Conservation (phyloP, 2,888 invertebrate species). For the Agrochola litura region DNA sequence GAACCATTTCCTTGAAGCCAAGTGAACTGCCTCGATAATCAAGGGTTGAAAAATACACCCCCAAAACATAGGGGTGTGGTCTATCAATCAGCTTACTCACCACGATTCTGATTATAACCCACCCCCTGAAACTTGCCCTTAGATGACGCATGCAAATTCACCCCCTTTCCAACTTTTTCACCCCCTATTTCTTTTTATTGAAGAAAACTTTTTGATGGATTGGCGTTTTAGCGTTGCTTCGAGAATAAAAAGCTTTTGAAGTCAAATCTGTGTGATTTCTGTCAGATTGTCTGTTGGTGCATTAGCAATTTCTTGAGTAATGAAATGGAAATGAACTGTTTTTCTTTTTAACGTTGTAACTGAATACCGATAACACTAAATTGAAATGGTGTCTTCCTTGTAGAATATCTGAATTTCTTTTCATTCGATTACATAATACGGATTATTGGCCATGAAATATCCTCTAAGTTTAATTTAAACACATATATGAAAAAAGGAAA, state of each 20-base stretch:
- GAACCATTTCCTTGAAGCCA: constrained; percentile 52
- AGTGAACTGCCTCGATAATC: constrained; percentile 57
- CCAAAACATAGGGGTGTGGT: constrained; percentile 65
- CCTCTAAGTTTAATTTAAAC: no score
- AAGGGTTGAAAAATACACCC: constrained; percentile 59
- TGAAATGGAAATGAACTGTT: constrained; percentile 23
- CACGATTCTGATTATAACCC: constrained; percentile 64
- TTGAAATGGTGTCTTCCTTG: not conserved
- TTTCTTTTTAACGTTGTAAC: not conserved
- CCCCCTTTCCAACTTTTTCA: constrained; percentile 40
- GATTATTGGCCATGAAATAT: no score
- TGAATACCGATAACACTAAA: constrained; percentile 1
- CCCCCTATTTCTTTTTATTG: constrained; percentile 60
- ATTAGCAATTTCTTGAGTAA: constrained; percentile 39
- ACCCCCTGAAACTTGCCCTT: constrained; percentile 61
- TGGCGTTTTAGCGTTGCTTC: constrained; percentile 53
- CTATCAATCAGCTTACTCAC: constrained; percentile 68
- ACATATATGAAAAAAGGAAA: no score
- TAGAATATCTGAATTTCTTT: not conserved
- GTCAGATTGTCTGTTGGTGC: constrained; percentile 46
- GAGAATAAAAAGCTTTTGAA: constrained; percentile 53
- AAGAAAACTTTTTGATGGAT: constrained; percentile 64
- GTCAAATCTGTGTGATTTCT: constrained; percentile 45
- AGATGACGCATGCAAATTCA: constrained; percentile 69
- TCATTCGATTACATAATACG: not conserved